A percentile compares a stretch with the other conserved stretches of the same genome.
These are phyloP conservation scores for Tetragonula carbonaria DNA, from an alignment of 2,888 invertebrate genomes.

Conservation along the genomic window DNA sequence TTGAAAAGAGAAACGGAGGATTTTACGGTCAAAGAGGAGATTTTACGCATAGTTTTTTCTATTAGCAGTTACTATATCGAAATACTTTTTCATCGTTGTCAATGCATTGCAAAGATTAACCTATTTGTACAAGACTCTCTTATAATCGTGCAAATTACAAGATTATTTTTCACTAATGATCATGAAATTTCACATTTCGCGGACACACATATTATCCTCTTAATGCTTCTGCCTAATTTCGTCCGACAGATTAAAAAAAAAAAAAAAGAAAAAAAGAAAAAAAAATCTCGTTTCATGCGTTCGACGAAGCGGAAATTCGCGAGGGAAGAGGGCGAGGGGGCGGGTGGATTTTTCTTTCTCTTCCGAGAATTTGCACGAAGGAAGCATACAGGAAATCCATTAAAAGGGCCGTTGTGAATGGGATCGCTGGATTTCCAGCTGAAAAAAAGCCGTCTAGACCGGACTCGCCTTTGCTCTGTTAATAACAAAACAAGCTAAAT, in stretches of 20 bases:
- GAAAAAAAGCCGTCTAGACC: neutral
- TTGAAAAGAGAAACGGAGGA: no score
- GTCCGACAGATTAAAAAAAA: neutral
- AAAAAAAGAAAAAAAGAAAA: no score
- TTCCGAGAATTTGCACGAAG: neutral
- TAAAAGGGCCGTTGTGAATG: neutral
- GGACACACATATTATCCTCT: no score
- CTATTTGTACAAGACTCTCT: neutral
- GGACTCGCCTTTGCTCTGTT: neutral
- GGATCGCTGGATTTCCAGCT: neutral
- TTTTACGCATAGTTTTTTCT: no score
- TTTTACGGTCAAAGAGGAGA: no score
- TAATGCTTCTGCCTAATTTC: neutral
- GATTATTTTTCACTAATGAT: neutral
- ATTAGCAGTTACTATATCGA: no score
- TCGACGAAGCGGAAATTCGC: neutral
- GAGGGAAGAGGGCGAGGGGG: neutral
- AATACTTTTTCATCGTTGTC: no score
- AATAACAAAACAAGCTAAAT: constrained; percentile 15
- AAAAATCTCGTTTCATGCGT: no score
- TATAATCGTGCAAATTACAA: neutral
- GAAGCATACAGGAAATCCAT: neutral
- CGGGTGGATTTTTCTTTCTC: neutral
- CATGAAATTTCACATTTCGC: neutral
- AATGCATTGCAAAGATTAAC: no score